These are phyloP conservation scores for Babylonia areolata DNA, from an alignment of 1,140 invertebrate species.

Conservation along the genomic window DNA sequence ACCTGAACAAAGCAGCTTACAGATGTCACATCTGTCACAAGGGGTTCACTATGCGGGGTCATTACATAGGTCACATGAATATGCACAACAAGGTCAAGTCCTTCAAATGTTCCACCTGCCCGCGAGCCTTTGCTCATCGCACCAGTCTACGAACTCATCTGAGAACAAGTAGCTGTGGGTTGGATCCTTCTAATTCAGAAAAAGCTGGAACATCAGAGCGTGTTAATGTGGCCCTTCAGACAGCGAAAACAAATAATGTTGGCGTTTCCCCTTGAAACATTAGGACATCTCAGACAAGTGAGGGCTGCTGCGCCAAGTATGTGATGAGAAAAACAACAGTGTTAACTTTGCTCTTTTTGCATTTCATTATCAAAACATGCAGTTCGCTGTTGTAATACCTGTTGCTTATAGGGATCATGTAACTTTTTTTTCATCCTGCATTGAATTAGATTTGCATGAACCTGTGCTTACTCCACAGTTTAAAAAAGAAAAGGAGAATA, in stretches of 20 bases:
- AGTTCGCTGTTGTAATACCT: neutral
- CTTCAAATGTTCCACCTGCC: slow-evolving; percentile 21
- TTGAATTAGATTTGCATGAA: neutral
- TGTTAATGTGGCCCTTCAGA: neutral
- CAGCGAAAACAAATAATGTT: neutral
- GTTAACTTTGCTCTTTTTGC: neutral
- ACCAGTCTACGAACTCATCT: neutral
- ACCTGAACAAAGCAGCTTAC: slow-evolving; percentile 7
- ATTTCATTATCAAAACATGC: neutral
- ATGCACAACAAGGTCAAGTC: slow-evolving; percentile 33
- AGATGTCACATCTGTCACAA: slow-evolving; percentile 20
- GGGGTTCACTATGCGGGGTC: slow-evolving; percentile 31
- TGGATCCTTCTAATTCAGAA: neutral
- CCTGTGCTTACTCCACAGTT: neutral
- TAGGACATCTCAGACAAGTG: neutral
- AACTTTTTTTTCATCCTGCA: neutral
- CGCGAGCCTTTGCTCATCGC: neutral
- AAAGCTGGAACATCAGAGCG: neutral
- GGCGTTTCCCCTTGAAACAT: neutral
- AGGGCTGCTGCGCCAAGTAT: too few relatives aligned
- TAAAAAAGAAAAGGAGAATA: too few relatives aligned
- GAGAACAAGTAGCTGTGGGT: neutral
- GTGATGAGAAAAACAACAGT: too few relatives aligned
- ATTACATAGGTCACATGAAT: slow-evolving; percentile 36
- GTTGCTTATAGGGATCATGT: neutral